Conservation (phyloP, 2,888 invertebrate genomes). For the Synanthedon andrenaeformis region DNA sequence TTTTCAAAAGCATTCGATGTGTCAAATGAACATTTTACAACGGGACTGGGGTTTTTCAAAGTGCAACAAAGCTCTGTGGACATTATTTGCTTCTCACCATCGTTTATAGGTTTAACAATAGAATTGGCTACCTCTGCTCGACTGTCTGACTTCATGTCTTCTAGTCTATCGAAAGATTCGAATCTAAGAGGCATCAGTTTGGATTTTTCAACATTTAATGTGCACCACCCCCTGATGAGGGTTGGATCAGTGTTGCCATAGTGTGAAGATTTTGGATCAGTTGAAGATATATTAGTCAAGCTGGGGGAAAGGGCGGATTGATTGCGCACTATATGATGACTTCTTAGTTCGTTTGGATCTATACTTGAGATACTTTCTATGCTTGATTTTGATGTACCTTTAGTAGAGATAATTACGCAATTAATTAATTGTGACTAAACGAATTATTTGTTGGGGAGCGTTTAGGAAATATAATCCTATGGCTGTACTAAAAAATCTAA, state of each 20-base stretch:
- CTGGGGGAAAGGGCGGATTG: neutral
- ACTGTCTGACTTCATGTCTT: too few relatives aligned
- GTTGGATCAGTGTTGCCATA: neutral
- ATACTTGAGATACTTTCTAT: constrained; percentile 4
- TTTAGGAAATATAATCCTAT: too few relatives aligned
- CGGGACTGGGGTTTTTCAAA: too few relatives aligned
- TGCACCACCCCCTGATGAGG: constrained; percentile 3
- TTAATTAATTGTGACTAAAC: too few relatives aligned
- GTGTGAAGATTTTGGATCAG: neutral
- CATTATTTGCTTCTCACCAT: neutral
- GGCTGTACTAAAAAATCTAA: too few relatives aligned
- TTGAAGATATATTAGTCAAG: neutral
- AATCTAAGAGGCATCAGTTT: constrained; percentile 8
- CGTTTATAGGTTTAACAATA: neutral
- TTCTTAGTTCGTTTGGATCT: neutral
- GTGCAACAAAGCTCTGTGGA: too few relatives aligned
- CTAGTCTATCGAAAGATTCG: constrained; percentile 3
- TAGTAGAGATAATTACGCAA: neutral
- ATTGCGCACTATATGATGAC: neutral
- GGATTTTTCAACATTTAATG: constrained; percentile 2
- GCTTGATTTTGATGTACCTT: constrained; percentile 24
- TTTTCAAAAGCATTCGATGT: too few relatives aligned
- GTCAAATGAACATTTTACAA: too few relatives aligned
- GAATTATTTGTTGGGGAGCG: too few relatives aligned
- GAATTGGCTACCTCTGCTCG: neutral